A percentile compares a stretch with the other conserved stretches of the same genome.
phyloP scores from a whole-genome alignment of 2,797 vertebrate genomes.

The Fringilla coelebs region DNA sequence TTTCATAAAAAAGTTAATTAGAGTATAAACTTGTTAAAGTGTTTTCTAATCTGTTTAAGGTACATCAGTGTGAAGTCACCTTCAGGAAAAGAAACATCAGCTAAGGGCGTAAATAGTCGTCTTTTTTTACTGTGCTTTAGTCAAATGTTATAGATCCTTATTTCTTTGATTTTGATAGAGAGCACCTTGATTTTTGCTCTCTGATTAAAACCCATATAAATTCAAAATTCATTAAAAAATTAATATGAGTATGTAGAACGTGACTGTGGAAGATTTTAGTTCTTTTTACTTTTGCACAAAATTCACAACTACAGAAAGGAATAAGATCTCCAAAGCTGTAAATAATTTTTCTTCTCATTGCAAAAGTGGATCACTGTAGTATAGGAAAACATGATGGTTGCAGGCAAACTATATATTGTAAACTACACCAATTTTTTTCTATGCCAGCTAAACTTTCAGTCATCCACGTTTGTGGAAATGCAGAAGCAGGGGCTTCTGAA shows the following conservation, averaged over 20 bases:
- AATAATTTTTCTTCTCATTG: not conserved
- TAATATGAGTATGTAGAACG: not conserved
- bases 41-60: constrained; percentile 1
- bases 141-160: not conserved
- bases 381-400: not conserved
- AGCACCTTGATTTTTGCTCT: not conserved
- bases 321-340: not conserved
- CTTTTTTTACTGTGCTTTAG: not conserved
- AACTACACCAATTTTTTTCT: not conserved
- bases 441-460: not conserved
- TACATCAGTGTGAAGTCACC: not conserved
- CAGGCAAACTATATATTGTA: not conserved
- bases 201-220: not conserved
- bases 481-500: not conserved
- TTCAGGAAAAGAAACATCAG: not conserved
- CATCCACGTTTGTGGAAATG: not conserved
- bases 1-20: not conserved
- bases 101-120: not conserved
- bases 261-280: not conserved
- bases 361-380: not conserved
- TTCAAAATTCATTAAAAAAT: not conserved
- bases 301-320: not conserved
- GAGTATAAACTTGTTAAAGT: not conserved
- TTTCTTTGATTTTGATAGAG: not conserved
- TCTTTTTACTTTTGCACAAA: not conserved